Evolutionary conservation across 2,888 invertebrate genomes (phyloP).

Genomic region (Brachypalpus laphriformis): DNA sequence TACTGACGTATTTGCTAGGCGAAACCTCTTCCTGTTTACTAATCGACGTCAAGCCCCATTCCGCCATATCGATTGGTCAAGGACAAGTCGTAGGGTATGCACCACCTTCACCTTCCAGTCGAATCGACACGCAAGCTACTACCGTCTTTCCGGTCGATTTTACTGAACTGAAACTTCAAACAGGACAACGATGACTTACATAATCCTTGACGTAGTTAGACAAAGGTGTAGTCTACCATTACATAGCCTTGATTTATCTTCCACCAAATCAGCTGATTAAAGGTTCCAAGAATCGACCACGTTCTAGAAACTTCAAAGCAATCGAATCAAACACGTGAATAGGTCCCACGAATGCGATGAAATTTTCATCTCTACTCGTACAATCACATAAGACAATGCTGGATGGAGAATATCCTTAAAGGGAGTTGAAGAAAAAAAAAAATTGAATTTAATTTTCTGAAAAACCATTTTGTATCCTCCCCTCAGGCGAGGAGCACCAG

Average conservation of each 20-base stretch:
- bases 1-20: not conserved
- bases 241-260: not conserved
- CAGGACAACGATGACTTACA: not conserved
- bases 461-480: not conserved
- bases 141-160: not conserved
- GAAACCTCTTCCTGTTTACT: not conserved
- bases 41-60: not conserved
- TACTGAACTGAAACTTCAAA: too few relatives aligned
- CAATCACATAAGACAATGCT: not conserved
- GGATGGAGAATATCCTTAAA: not conserved
- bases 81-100: not conserved
- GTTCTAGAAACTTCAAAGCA: not conserved
- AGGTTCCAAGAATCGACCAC: not conserved
- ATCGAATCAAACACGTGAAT: not conserved
- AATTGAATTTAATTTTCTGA: not conserved
- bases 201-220: conserved; percentile 4
- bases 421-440: not conserved
- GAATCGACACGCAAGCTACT: not conserved
- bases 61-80: not conserved
- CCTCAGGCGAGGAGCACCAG: not conserved
- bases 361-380: too few relatives aligned
- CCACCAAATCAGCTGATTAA: not conserved
- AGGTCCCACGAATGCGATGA: not conserved
- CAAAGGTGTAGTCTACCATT: not conserved
- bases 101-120: not conserved